Evolutionary conservation across 2,797 vertebrate species (phyloP), one percentile per base, ranked within the genome.

Genomic region (Sciurus vulgaris): DNA sequence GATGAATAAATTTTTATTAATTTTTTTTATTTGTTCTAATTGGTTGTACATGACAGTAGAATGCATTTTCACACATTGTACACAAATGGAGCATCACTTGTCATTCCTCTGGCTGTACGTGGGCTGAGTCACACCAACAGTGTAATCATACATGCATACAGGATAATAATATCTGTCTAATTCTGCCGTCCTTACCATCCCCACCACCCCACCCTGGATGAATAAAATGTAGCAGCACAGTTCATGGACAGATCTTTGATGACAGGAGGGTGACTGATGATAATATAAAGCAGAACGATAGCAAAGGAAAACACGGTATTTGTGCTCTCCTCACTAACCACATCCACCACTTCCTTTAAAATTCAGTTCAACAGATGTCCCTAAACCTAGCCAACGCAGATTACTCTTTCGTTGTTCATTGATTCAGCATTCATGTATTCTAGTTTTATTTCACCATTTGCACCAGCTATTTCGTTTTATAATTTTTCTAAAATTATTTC

Each of bases 401-500:
- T 72, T 13, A 28, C 5, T 51, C 3, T 76, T 84, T 54, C n/a
- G 47, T 12, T 81, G 24, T 11, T 74, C 59, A 20, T 15, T 33
- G 41, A 35, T 26, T 86, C 30, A 14, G 7, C 54, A 86, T 54
- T 87, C 33, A 20, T 15, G 1, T 70, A 7, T 85, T 54, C n/a
- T 82, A 30, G 69, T 74, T 92, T 61, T 86, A 41, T 9, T 4
- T 49, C n/a, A 83, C 18, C 11, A 38, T 77, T 87, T 54, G 26
- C 1, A 38, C 9, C 49, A 81, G 26, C 13, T 20, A 54, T 41
- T 77, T 91, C 70, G 82, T 41, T 89, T 93, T 35, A 38, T 63
- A 86, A 61, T 67, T 89, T 92, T 93, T 84, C 67, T 49, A 81
- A 93, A 95, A 87, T 92, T 41, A 76, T 78, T 87, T 70, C 61